phyloP scores from a whole-genome alignment of 2,113 vertebrate species.

The Daubentonia madagascariensis region DNA sequence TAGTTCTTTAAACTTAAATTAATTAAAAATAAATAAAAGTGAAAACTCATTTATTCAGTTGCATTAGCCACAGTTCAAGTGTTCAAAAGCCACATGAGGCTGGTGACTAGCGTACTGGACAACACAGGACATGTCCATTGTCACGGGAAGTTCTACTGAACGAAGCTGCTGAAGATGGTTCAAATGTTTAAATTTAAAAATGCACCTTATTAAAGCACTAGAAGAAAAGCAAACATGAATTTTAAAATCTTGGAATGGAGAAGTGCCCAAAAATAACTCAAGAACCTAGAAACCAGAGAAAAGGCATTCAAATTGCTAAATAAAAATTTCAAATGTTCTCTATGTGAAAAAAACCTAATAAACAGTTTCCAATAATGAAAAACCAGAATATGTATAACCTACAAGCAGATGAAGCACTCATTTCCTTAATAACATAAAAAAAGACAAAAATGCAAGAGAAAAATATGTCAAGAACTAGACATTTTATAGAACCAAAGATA shows the following conservation, averaged over 20 bases:
- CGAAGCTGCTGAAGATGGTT: not conserved
- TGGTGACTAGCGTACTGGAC: not conserved
- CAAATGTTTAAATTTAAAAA: not conserved
- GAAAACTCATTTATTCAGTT: not conserved
- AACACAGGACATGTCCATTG: not conserved
- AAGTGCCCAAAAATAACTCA: not conserved
- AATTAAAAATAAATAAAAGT: not conserved
- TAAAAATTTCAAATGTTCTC: not conserved
- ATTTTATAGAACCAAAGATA: not conserved
- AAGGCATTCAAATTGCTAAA: not conserved
- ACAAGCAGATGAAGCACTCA: not conserved
- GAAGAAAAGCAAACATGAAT: not conserved
- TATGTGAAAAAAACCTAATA: not conserved
- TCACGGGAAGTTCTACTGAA: not conserved
- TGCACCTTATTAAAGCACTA: not conserved
- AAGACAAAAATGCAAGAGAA: not conserved
- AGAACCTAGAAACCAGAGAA: not conserved
- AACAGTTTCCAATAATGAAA: not conserved
- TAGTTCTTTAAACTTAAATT: not conserved
- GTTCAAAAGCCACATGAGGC: not conserved
- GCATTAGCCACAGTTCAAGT: not conserved
- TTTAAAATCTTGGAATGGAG: not conserved
- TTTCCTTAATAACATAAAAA: slow-evolving; percentile 40
- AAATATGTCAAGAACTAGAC: not conserved
- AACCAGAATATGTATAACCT: not conserved